phyloP scores from a whole-genome alignment of 2,797 vertebrate genomes.

The Erethizon dorsatum region DNA sequence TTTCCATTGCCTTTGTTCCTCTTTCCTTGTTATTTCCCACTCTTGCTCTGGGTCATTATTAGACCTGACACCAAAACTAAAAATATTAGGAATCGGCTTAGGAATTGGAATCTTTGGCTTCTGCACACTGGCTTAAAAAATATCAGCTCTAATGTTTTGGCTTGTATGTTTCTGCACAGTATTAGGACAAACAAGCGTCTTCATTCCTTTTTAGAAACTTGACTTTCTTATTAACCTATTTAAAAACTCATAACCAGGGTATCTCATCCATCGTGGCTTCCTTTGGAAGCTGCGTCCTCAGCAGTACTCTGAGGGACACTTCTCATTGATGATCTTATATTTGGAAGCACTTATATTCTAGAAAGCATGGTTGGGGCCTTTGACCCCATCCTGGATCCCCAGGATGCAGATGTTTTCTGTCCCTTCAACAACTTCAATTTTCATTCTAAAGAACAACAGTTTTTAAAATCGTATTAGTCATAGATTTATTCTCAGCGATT shows the following conservation, averaged over 20 bases:
- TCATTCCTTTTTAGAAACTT: conserved; percentile 82
- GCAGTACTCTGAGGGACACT: conserved; percentile 64
- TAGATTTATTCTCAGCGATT: conserved; percentile 92
- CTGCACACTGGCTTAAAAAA: conserved; percentile 76
- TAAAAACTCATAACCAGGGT: conserved; percentile 14
- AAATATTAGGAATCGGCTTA: conserved; percentile 67
- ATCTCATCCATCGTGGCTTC: conserved; percentile 80
- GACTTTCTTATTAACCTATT: conserved; percentile 85
- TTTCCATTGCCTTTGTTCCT: conserved; percentile 80
- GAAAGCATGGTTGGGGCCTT: conserved; percentile 85
- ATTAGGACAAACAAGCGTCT: conserved; percentile 83
- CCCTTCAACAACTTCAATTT: conserved; percentile 87
- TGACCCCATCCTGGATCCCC: conserved; percentile 86
- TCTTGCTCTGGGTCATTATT: conserved; percentile 80
- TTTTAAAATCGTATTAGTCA: conserved; percentile 89
- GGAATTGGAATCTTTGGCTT: conserved; percentile 83
- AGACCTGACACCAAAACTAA: conserved; percentile 76
- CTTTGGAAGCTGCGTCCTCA: conserved; percentile 80
- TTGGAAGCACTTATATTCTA: conserved; percentile 73
- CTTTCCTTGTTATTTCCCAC: conserved; percentile 77
- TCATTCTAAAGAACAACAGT: conserved; percentile 90
- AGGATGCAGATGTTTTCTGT: conserved; percentile 87
- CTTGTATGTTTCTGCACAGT: conserved; percentile 75
- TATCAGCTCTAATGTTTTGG: conserved; percentile 77
- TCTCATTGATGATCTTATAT: conserved; percentile 80